Evolutionary conservation across 2,888 invertebrate species (phyloP).

Genomic region (Nomada ruficornis): DNA sequence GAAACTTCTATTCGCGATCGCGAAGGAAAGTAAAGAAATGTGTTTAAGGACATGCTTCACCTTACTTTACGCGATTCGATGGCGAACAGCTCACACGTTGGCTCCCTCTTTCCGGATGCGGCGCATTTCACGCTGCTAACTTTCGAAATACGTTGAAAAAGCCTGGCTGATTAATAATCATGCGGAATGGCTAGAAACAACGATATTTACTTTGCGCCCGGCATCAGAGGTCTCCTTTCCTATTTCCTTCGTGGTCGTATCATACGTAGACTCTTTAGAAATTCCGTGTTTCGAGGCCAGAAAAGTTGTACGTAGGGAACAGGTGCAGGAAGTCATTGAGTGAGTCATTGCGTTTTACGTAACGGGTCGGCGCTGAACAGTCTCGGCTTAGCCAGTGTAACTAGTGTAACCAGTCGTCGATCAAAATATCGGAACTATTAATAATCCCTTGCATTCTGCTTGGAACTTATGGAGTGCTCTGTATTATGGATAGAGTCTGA

Average conservation of each 20-base stretch:
- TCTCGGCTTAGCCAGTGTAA: not conserved
- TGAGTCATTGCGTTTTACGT: constrained; percentile 38
- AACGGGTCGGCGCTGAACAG: constrained; percentile 21
- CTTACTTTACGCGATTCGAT: constrained; percentile 6
- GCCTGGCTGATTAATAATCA: constrained; percentile 77
- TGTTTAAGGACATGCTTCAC: not conserved
- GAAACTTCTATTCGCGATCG: no score
- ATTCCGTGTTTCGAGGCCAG: constrained; percentile 37
- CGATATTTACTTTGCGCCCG: constrained; percentile 23
- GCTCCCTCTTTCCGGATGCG: constrained; percentile 68
- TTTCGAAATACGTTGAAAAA: constrained; percentile 70
- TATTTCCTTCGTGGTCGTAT: constrained; percentile 3
- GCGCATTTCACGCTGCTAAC: constrained; percentile 71
- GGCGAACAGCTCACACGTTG: constrained; percentile 24
- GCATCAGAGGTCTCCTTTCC: constrained; percentile 4
- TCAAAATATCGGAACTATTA: no score
- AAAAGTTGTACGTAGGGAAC: constrained; percentile 23
- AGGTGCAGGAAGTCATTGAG: constrained; percentile 52
- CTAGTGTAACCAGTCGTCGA: no score
- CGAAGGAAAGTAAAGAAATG: not conserved
- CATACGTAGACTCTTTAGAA: constrained; percentile 34
- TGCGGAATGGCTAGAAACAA: constrained; percentile 29
- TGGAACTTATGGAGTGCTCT: no score
- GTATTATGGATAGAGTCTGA: no score
- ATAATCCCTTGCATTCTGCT: no score